Percentiles rank a stretch among this genome's conserved stretches.
Conservation (phyloP, 2,797 vertebrate genomes). For the Botia almorhae region DNA sequence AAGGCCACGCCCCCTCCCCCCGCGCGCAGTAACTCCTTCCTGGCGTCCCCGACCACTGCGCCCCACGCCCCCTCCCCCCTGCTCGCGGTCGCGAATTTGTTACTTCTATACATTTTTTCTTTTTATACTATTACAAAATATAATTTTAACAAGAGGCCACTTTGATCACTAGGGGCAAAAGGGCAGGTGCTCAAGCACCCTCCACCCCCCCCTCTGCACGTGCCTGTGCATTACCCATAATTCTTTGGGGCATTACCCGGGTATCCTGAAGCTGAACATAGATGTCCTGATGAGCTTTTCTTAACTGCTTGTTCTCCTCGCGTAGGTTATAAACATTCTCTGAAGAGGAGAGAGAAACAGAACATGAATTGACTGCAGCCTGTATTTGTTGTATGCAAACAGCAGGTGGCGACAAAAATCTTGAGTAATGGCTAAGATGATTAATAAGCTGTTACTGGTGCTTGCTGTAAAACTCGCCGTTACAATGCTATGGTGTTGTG, state of each 20-base stretch:
- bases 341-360: slow-evolving; percentile 61
- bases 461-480: no score
- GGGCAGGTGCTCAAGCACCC: no score
- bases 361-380: background rate
- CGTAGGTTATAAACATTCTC: slow-evolving; percentile 88
- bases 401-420: background rate
- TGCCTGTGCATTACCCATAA: slow-evolving; percentile 18
- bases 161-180: no score
- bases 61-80: no score
- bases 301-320: slow-evolving; percentile 94
- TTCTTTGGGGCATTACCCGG: slow-evolving; percentile 78
- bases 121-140: no score
- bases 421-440: background rate
- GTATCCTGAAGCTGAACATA: slow-evolving; percentile 93
- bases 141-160: no score
- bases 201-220: no score
- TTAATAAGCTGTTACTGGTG: background rate
- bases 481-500: background rate
- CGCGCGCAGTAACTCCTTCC: no score
- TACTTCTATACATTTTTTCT: no score
- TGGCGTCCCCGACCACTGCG: no score
- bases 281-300: slow-evolving; percentile 94
- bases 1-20: no score
- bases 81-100: no score
- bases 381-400: background rate